Evolutionary conservation across 1,140 invertebrate genomes (phyloP).

Genomic region (Platorchestia sp.): DNA sequence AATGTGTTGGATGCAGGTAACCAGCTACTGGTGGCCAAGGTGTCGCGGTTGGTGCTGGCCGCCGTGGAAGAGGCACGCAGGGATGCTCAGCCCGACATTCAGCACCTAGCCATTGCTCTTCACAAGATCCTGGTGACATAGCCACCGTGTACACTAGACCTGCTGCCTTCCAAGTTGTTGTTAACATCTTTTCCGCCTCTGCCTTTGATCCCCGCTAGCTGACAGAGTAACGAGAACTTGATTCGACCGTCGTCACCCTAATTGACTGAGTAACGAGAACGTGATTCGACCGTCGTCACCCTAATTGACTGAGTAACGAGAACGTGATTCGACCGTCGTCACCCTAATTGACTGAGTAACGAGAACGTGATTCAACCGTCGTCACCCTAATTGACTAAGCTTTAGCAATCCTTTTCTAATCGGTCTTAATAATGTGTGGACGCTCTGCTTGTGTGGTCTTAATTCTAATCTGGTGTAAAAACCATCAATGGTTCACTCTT

Average conservation of each 20-base stretch:
- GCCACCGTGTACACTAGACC: neutral
- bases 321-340: neutral
- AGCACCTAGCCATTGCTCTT: conserved; percentile 61
- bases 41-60: conserved; percentile 60
- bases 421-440: neutral
- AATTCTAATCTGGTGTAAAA: neutral
- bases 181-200: neutral
- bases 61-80: conserved; percentile 65
- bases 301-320: too few relatives aligned
- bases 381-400: neutral
- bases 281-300: too few relatives aligned
- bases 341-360: neutral
- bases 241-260: too few relatives aligned
- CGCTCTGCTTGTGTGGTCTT: neutral
- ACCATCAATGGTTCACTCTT: neutral
- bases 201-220: neutral
- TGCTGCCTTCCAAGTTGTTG: neutral
- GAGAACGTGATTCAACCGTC: neutral
- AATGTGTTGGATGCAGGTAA: conserved; percentile 52
- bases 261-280: too few relatives aligned
- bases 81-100: conserved; percentile 66
- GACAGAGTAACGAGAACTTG: neutral
- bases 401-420: neutral
- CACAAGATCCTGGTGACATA: conserved; percentile 59
- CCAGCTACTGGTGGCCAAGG: conserved; percentile 58